A percentile compares a stretch with the other conserved stretches of the same genome.
phyloP scores from a whole-genome alignment of 2,888 invertebrate species.

The Rhaphigaster nebulosa region DNA sequence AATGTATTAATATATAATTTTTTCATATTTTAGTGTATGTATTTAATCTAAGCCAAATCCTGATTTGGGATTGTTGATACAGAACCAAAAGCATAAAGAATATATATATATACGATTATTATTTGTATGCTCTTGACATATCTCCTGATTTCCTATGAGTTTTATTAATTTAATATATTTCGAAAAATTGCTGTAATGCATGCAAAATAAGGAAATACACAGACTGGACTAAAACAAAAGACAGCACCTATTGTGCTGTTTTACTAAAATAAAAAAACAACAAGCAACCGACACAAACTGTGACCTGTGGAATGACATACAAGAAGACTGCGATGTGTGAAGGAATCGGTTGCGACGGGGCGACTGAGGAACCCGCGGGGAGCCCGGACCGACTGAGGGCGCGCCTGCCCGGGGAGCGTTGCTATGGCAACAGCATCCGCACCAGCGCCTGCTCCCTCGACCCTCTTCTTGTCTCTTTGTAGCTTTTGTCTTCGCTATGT shows the following conservation, averaged over 20 bases:
- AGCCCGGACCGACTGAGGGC: constrained; percentile 67
- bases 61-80: too few species aligned
- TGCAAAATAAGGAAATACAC: background rate
- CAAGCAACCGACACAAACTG: background rate
- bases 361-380: constrained; percentile 64
- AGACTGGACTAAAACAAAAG: background rate
- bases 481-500: background rate
- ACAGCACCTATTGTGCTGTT: background rate
- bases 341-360: background rate
- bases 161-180: too few species aligned
- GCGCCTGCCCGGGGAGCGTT: constrained; percentile 67
- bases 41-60: too few species aligned
- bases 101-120: too few species aligned
- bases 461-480: background rate
- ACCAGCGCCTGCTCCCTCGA: constrained; percentile 50
- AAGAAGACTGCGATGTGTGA: background rate
- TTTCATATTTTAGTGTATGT: too few species aligned
- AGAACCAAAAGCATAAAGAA: too few species aligned
- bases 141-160: too few species aligned
- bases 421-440: constrained; percentile 58
- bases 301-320: background rate
- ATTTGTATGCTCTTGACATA: too few species aligned
- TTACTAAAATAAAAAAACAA: background rate
- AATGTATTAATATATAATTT: too few species aligned
- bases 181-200: background rate